Evolutionary conservation across 2,888 invertebrate genomes (phyloP).

Genomic region (Stenoptilia bipunctidactyla): DNA sequence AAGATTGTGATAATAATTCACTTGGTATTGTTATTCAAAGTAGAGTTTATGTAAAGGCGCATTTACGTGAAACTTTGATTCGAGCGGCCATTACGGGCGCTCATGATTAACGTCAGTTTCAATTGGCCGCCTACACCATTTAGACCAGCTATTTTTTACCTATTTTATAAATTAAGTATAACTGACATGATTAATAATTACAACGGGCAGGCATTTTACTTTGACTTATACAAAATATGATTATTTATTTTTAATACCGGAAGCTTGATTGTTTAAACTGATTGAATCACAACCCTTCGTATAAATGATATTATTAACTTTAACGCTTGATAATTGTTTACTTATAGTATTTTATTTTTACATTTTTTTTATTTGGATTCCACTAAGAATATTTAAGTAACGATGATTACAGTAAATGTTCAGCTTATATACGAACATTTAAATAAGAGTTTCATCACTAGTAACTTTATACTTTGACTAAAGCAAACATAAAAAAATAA

Average conservation of each 20-base stretch:
- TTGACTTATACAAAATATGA: not conserved
- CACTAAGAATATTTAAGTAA: too few relatives aligned
- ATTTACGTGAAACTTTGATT: slow-evolving; percentile 34
- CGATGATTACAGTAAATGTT: too few relatives aligned
- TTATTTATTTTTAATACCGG: not conserved
- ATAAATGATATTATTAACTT: too few relatives aligned
- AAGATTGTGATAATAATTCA: slow-evolving; percentile 42
- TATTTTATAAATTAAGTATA: slow-evolving; percentile 17
- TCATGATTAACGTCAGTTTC: slow-evolving; percentile 31
- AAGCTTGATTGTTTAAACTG: too few relatives aligned
- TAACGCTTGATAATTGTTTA: too few relatives aligned
- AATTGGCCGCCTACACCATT: slow-evolving; percentile 32
- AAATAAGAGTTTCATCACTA: too few relatives aligned
- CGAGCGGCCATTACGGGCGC: slow-evolving; percentile 42
- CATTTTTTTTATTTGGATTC: too few relatives aligned
- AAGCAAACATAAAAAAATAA: too few relatives aligned
- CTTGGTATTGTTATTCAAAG: slow-evolving; percentile 16
- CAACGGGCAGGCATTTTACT: slow-evolving; percentile 11
- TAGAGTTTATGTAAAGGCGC: slow-evolving; percentile 12
- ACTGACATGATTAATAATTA: slow-evolving; percentile 14
- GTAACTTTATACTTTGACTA: too few relatives aligned
- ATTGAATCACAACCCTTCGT: too few relatives aligned
- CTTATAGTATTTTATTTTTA: too few relatives aligned
- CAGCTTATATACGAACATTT: too few relatives aligned
- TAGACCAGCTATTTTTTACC: not conserved